Conservation (phyloP, 2,797 vertebrate genomes). For the Ciconia nigra region DNA sequence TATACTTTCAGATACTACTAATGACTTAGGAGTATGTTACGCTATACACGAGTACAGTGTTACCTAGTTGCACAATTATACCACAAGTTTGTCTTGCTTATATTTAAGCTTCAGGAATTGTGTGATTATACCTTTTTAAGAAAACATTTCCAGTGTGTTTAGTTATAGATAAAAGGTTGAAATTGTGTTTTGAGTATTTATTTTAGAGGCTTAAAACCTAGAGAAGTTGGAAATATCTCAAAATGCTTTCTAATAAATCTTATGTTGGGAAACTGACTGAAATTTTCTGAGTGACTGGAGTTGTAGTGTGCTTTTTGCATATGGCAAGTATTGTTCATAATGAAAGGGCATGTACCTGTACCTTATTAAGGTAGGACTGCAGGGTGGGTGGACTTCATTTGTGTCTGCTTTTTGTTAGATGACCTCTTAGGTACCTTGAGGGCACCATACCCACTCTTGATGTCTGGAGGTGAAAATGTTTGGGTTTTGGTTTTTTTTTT, state of each 20-base stretch:
- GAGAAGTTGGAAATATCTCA: not conserved
- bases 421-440: not conserved
- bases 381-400: not conserved
- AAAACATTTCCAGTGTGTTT: not conserved
- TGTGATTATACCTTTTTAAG: not conserved
- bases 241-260: not conserved
- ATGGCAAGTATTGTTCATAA: not conserved
- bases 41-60: accelerated
- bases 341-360: accelerated
- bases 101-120: not conserved
- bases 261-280: not conserved
- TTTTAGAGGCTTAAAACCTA: not conserved
- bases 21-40: not conserved
- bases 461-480: not conserved
- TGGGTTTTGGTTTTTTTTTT: too few relatives aligned
- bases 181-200: not conserved
- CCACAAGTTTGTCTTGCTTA: not conserved
- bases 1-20: not conserved
- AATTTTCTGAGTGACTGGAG: not conserved
- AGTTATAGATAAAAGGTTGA: not conserved
- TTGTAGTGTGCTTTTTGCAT: not conserved
- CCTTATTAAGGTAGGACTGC: not conserved
- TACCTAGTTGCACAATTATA: not conserved
- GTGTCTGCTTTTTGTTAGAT: not conserved
- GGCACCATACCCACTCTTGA: not conserved